Base-by-base conservation (phyloP, 2,888 invertebrate genomes). In the Apodemia zela region DNA sequence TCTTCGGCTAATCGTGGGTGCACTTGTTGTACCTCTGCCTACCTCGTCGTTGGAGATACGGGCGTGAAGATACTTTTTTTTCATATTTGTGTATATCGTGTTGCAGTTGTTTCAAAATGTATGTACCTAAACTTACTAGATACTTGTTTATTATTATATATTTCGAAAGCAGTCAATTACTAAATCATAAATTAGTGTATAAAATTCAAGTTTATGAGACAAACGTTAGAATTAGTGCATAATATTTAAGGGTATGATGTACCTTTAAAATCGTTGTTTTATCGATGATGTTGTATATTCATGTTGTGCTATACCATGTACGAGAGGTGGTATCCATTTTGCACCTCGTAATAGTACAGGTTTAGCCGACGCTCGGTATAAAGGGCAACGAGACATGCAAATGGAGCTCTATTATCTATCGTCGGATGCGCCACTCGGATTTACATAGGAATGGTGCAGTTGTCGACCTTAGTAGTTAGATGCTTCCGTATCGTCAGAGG, bases 361-460 rank as follows among this genome's bases (percentile, higher is more conserved):
- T 78, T 80, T 76, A 76, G 73, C 68, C 69, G 71, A n/a, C 45
- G 13, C 45, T 45, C 13, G 45, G 76, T 77, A 83, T 84, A 87
- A 86, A 85, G 82, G 81, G 79, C 81, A 79, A 77, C 75, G 80
- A 80, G 79, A 81, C 82, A 87, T 87, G 88, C 87, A 89, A 88
- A 90, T 89, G 81, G 79, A 70, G 75, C 79, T 79, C 79, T 80
- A 88, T 86, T 89, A 87, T 85, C 81, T 79, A 76, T 72, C 78
- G 79, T 80, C 80, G 83, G 80, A 82, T 84, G 82, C 82, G 76
- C 75, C 75, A 69, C 67, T 67, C 74, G 74, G 80, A 90, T 91
- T 91, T 85, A 87, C 90, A 91, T 89, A 89, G 89, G 82, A 89
- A 89, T 89, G 80, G 86, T 73, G 74, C 70, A 80, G 76, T 74